These are phyloP conservation scores for Drosophila seclusa DNA, from an alignment of 2,888 invertebrate species.

Conservation along the genomic window DNA sequence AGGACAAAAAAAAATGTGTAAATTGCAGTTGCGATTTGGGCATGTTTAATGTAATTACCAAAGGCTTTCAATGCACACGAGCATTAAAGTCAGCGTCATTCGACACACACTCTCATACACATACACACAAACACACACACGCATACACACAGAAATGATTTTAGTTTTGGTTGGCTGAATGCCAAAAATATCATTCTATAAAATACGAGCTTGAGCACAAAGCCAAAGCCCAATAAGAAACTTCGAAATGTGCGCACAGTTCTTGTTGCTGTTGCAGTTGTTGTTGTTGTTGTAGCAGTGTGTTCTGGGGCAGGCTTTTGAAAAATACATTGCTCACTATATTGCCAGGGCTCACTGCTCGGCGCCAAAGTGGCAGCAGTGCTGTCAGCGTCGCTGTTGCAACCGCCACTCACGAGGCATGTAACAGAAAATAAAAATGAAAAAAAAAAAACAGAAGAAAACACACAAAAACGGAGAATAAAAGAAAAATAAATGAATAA, in stretches of 20 bases:
- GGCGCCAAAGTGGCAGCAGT: slow-evolving; percentile 57
- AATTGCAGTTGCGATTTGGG: slow-evolving; percentile 78
- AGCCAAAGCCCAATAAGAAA: slow-evolving; percentile 79
- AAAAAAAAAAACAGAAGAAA: slow-evolving; percentile 1
- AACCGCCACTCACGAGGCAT: slow-evolving; percentile 44
- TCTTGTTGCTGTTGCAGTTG: slow-evolving; percentile 5
- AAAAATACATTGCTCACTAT: slow-evolving; percentile 58
- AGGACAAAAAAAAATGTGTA: slow-evolving; percentile 52
- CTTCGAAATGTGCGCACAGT: slow-evolving; percentile 57
- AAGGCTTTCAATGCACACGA: slow-evolving; percentile 75
- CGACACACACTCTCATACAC: slow-evolving; percentile 32
- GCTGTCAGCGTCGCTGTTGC: slow-evolving; percentile 53
- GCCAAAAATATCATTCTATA: slow-evolving; percentile 80
- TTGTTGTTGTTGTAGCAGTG: background rate
- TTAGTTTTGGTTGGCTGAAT: slow-evolving; percentile 45
- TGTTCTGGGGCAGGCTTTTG: slow-evolving; percentile 48
- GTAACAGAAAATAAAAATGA: slow-evolving; percentile 18
- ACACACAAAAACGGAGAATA: slow-evolving; percentile 3
- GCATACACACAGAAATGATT: background rate
- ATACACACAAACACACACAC: slow-evolving; percentile 8
- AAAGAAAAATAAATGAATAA: slow-evolving; percentile 35
- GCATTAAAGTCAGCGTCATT: slow-evolving; percentile 60
- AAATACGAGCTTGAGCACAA: slow-evolving; percentile 77
- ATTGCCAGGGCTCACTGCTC: slow-evolving; percentile 24
- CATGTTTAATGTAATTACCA: slow-evolving; percentile 80